Conservation (phyloP, 2,797 vertebrate genomes). For the Halcyon leucocephala region DNA sequence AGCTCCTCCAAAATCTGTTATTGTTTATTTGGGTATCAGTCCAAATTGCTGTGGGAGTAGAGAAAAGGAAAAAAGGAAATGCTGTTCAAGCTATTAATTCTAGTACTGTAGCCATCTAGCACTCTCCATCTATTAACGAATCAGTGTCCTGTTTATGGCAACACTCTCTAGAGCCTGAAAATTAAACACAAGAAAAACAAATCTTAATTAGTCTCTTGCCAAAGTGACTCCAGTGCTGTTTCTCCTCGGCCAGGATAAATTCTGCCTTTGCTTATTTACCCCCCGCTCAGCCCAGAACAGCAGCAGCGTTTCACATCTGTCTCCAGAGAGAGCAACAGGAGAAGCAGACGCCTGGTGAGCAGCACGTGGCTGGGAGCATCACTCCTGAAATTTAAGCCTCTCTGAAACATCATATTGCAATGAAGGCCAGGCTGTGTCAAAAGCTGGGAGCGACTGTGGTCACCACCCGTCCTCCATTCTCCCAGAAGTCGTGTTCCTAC, state of each 20-base stretch:
- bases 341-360: neutral
- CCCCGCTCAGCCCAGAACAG: neutral
- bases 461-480: neutral
- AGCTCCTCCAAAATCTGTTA: conserved; percentile 64
- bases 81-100: conserved; percentile 60
- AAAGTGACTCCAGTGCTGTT: neutral
- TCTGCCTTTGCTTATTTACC: neutral
- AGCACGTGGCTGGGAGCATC: neutral
- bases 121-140: neutral
- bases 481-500: neutral
- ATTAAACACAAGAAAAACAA: conserved; percentile 21
- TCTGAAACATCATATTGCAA: neutral
- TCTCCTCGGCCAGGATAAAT: neutral
- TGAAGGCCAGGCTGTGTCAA: conserved; percentile 7
- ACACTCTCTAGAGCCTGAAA: neutral
- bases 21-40: conserved; percentile 69
- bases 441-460: fast-evolving
- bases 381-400: neutral
- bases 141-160: conserved; percentile 37
- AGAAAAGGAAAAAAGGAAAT: conserved; percentile 41
- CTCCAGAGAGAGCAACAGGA: neutral
- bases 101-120: conserved; percentile 18
- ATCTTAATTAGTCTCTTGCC: neutral
- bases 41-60: conserved; percentile 66
- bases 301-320: fast-evolving